Percentiles rank a stretch among this genome's conserved stretches.
Conservation (phyloP, 2,888 invertebrate genomes). For the Drosophila fulvimacula region DNA sequence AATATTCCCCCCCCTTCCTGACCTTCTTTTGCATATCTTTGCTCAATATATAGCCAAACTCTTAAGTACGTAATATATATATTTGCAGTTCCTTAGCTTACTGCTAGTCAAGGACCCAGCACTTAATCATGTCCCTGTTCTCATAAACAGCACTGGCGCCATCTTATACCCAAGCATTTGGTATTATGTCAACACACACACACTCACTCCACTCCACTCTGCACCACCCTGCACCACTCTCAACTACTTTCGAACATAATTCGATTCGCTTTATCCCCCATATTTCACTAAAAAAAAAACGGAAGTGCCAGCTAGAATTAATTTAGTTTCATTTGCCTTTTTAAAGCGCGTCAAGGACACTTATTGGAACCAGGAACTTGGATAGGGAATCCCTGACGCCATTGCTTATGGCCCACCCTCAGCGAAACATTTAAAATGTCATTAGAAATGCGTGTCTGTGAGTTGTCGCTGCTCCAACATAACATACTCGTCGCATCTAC, state of each 20-base stretch:
- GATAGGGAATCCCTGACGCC: conserved; percentile 35
- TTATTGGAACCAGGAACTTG: conserved; percentile 7
- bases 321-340: conserved; percentile 40
- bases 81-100: conserved; percentile 15
- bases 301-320: conserved; percentile 52
- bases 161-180: conserved; percentile 26
- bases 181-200: conserved; percentile 12
- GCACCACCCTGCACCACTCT: not conserved
- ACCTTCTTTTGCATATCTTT: not conserved
- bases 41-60: conserved; percentile 9
- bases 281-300: conserved; percentile 27
- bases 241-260: conserved; percentile 10
- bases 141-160: conserved; percentile 71
- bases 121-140: conserved; percentile 47
- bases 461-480: conserved; percentile 31
- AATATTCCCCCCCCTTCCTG: not conserved
- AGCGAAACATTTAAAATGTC: conserved; percentile 71
- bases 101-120: conserved; percentile 34
- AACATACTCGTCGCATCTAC: conserved; percentile 47
- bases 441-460: conserved; percentile 69
- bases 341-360: conserved; percentile 63
- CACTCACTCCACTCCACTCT: not conserved
- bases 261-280: not conserved
- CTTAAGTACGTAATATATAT: conserved; percentile 1
- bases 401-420: not conserved